Evolutionary conservation across 2,888 invertebrate species (phyloP).

Genomic region (Papilio gigon): DNA sequence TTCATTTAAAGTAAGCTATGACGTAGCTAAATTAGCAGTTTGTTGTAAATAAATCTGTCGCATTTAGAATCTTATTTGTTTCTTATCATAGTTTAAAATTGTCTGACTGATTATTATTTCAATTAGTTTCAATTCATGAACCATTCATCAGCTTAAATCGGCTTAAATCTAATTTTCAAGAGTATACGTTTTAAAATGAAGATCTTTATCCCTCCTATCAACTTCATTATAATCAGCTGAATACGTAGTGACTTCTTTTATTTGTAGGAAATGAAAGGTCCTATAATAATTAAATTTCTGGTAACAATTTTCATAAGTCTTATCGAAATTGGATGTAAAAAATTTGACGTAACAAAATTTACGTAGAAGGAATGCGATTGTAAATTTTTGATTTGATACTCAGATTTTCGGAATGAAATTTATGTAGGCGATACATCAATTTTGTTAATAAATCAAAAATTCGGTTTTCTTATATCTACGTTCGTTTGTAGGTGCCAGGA

Average conservation of each 20-base stretch:
- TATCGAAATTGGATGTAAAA: neutral
- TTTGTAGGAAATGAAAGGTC: neutral
- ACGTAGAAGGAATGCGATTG: constrained; percentile 3
- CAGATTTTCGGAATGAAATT: neutral
- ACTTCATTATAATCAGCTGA: neutral
- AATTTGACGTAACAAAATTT: neutral
- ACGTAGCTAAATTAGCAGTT: constrained; percentile 31
- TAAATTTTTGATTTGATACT: neutral
- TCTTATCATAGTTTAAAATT: constrained; percentile 5
- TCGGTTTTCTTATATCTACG: constrained; percentile 27
- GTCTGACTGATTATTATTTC: neutral
- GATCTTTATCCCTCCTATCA: neutral
- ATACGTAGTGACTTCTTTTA: neutral
- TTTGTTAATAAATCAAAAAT: neutral
- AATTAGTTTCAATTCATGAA: neutral
- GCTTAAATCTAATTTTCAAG: neutral
- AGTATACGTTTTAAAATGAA: neutral
- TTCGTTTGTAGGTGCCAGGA: constrained; percentile 69
- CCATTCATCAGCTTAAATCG: constrained; percentile 13
- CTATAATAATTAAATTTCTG: neutral
- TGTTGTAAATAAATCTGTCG: constrained; percentile 42
- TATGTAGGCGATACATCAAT: neutral
- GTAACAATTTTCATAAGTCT: neutral
- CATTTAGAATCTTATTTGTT: constrained; percentile 17
- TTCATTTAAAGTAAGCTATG: constrained; percentile 42